Base-by-base conservation (phyloP, 1,140 invertebrate species). In the Linepithema humile region DNA sequence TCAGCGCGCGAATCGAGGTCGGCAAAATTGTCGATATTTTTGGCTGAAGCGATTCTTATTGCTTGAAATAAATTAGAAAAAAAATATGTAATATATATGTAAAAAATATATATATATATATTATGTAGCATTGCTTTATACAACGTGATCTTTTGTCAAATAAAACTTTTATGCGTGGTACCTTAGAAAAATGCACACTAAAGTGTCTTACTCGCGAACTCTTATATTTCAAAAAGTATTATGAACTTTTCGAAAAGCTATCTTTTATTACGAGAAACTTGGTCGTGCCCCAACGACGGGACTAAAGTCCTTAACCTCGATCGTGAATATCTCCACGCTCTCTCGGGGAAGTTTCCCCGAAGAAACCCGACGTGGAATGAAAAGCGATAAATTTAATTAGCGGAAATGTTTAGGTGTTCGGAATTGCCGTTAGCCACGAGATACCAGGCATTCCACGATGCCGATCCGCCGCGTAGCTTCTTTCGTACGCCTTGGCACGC, bases 351-450 rank as follows among this genome's bases (percentile, higher is more conserved):
- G 75, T 80, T 78, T 69, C n/a, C 17, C 23, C 3, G 75, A 70
- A 57, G 75, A 69, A 80, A 43, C 64, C 35, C 75, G 64, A 82
- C 73, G 86, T 84, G 83, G 85, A 87, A 87, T 84, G 86, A 88
- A n/a, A 80, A 69, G 60, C 82, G 85, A 88, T 87, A 88, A 87
- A 70, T 88, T 84, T 82, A 26, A 55, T 38, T 86, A 87, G 85
- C 85, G 26, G n/a, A 26, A 55, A 70, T 70, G 77, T 87, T 87
- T 57, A 67, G 50, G 38, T 45, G 62, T 26, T 32, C 20, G 84
- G 17, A 72, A 83, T 72, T 59, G 70, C 64, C 59, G 35, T 50
- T 77, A 77, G 67, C 70, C 78, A 50, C 60, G 67, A 57, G 77
- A 78, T 67, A 69, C 40, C 45, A 15, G 69, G 55, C 83, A 72